Conservation (phyloP, 2,113 vertebrate species). For the Monopterus albus region DNA sequence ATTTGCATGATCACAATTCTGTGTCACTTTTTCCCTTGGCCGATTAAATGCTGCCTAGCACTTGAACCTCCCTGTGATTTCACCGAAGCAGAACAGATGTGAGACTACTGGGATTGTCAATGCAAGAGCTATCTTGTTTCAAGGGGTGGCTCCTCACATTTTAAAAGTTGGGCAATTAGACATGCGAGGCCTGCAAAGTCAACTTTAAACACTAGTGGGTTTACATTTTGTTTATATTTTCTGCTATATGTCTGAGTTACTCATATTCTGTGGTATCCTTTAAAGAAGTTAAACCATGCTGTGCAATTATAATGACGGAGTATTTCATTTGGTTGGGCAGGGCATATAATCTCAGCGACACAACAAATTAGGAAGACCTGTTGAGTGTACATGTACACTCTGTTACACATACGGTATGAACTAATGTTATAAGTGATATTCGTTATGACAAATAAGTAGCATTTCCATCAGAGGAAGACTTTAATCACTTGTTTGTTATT, state of each 20-base stretch:
- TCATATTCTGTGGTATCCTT: conserved; percentile 1
- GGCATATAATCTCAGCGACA: not conserved
- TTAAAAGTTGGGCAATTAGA: conserved; percentile 59
- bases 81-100: conserved; percentile 62
- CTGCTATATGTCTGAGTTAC: conserved; percentile 2
- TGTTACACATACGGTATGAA: not conserved
- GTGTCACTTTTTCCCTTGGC: conserved; percentile 59
- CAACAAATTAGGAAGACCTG: not conserved
- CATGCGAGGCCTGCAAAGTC: conserved; percentile 24
- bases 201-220: conserved; percentile 37
- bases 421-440: not conserved
- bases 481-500: not conserved
- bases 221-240: conserved; percentile 41
- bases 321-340: not conserved
- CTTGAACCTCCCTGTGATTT: conserved; percentile 58
- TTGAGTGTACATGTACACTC: not conserved
- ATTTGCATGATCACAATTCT: conserved; percentile 77
- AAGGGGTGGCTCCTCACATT: conserved; percentile 55
- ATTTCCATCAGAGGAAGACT: conserved; percentile 4
- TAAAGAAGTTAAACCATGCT: not conserved
- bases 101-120: conserved; percentile 68
- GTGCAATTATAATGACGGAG: not conserved
- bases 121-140: conserved; percentile 69
- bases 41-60: conserved; percentile 59
- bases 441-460: not conserved